Base-by-base conservation (phyloP, 2,797 vertebrate genomes). In the Scomberomorus guttatus region DNA sequence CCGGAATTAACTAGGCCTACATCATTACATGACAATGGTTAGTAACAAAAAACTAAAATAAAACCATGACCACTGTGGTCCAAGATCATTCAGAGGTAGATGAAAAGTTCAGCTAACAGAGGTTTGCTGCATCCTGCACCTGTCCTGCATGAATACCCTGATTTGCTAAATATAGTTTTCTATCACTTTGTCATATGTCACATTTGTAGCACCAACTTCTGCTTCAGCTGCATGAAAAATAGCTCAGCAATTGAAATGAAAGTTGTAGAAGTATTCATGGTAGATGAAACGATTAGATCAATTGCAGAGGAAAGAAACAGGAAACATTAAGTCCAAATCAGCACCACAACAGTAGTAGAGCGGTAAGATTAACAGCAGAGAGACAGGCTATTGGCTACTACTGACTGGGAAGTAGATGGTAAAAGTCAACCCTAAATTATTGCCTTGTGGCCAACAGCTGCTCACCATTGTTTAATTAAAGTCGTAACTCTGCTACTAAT, bases 371-470 rank as follows among this genome's bases (percentile, higher is more conserved):
- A 76, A 87, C 61, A 24, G 20, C 48, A 17, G 20, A 37, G 39
- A 56, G 52, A 32, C 44, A 20, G 42, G 24, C 15, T 20, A 20
- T 58, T 58, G 74, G 70, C 37, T 14, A 0, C 72, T 5, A 24
- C 69, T 6, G 59, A 71, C 58, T 61, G 15, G 34, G 54, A 44
- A 12, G 46, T 64, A 62, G 71, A 73, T 3, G 15, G 48, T 82
- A 70, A 65, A 77, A 77, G 81, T 75, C 61, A 6, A n/a, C 4
- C 2, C 18, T 84, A 59, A 89, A 78, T 83, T 2, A 75, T 20
- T 46, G 50, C 56, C 42, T 2, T 1, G 64, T 8, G 55, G 34
- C 54, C 50, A 39, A 8, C 72, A 22, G 76, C 83, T 34, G 44
- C 66, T 66, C 13, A n/a, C 48, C n/a, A 2, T 70, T 85, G 86